Percentiles rank a stretch among this genome's conserved stretches.
Conservation (phyloP, 2,797 vertebrate genomes). For the Typhlichthys eigenmanni region DNA sequence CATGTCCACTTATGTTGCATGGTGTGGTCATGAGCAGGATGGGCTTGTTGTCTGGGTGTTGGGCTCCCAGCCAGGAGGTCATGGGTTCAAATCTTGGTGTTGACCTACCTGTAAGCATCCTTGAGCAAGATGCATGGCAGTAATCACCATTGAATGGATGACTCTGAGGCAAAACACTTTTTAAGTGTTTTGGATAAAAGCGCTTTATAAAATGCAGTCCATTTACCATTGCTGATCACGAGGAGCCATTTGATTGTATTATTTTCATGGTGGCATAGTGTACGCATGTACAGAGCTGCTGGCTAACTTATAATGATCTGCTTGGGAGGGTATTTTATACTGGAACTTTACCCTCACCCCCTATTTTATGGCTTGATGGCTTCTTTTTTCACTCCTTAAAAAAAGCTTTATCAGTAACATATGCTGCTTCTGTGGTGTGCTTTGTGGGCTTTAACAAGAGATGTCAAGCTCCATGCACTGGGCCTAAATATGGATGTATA, state of each 20-base stretch:
- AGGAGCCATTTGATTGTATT: slow-evolving; percentile 63
- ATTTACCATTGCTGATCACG: slow-evolving; percentile 44
- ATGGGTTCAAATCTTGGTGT: too few relatives aligned
- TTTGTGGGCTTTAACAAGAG: slow-evolving; percentile 34
- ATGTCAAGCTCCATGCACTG: slow-evolving; percentile 15
- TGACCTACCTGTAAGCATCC: too few relatives aligned
- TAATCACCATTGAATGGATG: too few relatives aligned
- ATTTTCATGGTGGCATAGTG: slow-evolving; percentile 49
- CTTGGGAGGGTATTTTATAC: slow-evolving; percentile 32
- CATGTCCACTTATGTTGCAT: slow-evolving; percentile 26
- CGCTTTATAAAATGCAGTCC: too few relatives aligned
- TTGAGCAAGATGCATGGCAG: too few relatives aligned
- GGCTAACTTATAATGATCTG: slow-evolving; percentile 5
- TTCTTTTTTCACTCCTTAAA: slow-evolving; percentile 49
- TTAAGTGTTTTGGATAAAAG: too few relatives aligned
- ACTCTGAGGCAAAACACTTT: too few relatives aligned
- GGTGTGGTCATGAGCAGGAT: too few relatives aligned
- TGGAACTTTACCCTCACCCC: slow-evolving; percentile 5
- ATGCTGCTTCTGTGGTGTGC: slow-evolving; percentile 55
- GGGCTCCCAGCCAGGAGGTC: too few relatives aligned
- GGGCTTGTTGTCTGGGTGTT: too few relatives aligned
- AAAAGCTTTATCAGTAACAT: slow-evolving; percentile 61
- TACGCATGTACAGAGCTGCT: slow-evolving; percentile 53
- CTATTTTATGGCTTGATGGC: slow-evolving; percentile 51
- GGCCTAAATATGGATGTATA: slow-evolving; percentile 8